phyloP scores from a whole-genome alignment of 1,140 invertebrate genomes.

The Leptinotarsa texana region DNA sequence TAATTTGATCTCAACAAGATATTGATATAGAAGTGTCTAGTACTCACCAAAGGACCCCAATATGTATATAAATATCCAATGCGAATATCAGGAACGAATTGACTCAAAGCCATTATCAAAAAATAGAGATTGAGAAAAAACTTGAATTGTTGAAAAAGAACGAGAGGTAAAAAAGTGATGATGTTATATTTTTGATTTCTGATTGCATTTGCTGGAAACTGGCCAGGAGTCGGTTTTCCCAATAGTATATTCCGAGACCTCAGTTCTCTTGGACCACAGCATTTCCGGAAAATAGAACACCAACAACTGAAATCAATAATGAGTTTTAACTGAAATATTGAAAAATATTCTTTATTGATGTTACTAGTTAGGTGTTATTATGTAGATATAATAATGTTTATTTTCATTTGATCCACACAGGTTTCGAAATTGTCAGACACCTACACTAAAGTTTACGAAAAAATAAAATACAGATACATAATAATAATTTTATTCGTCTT shows the following conservation, averaged over 20 bases:
- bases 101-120: slow-evolving; percentile 95
- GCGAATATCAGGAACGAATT: slow-evolving; percentile 94
- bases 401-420: too few species aligned
- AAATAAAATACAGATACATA: too few species aligned
- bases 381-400: too few species aligned
- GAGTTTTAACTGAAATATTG: slow-evolving; percentile 13
- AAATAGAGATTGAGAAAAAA: slow-evolving; percentile 99
- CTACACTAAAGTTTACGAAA: too few species aligned
- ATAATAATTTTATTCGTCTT: too few species aligned
- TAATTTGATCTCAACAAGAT: background rate
- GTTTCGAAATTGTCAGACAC: too few species aligned
- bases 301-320: slow-evolving; percentile 62
- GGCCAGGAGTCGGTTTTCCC: slow-evolving; percentile 68
- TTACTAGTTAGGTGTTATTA: too few species aligned
- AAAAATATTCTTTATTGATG: too few species aligned
- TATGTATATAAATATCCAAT: slow-evolving; percentile 99
- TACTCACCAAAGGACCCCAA: slow-evolving; percentile 90
- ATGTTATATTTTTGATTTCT: slow-evolving; percentile 99
- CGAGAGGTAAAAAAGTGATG: slow-evolving; percentile 95
- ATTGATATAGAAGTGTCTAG: background rate
- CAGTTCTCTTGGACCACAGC: slow-evolving; percentile 68
- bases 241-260: slow-evolving; percentile 68
- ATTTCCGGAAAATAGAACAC: slow-evolving; percentile 68
- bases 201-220: slow-evolving; percentile 94
- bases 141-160: slow-evolving; percentile 98